Evolutionary conservation across 1,140 invertebrate species (phyloP).

Genomic region (Lanistes nyassanus): DNA sequence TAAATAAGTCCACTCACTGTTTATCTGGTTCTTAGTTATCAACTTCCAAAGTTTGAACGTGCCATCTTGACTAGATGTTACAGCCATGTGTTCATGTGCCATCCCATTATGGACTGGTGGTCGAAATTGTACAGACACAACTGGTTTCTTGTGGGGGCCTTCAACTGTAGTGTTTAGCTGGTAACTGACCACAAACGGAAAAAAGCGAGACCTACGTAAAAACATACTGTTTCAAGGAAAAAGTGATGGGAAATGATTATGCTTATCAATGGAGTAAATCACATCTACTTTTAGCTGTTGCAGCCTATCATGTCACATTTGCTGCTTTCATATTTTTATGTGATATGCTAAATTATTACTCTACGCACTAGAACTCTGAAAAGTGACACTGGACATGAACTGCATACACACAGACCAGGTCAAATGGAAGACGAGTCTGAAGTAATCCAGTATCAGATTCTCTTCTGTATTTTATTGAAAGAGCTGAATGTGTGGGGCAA

Average conservation of each 20-base stretch:
- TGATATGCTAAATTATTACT: too few species aligned
- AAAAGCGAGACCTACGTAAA: too few species aligned
- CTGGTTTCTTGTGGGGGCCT: constrained; percentile 75
- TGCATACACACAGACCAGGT: neutral
- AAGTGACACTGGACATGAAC: neutral
- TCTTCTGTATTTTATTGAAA: neutral
- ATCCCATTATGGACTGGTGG: constrained; percentile 55
- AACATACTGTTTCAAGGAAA: too few species aligned
- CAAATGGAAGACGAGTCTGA: too few species aligned
- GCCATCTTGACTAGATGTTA: constrained; percentile 77
- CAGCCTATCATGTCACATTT: too few species aligned
- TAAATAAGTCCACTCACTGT: constrained; percentile 51
- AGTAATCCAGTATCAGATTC: neutral
- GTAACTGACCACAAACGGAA: too few species aligned
- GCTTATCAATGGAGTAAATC: too few species aligned
- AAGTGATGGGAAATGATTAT: too few species aligned
- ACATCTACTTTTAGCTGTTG: neutral
- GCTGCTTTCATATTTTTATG: too few species aligned
- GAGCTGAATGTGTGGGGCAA: too few species aligned
- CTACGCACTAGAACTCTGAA: too few species aligned
- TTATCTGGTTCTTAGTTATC: constrained; percentile 65
- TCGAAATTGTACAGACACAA: constrained; percentile 75
- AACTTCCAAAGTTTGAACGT: constrained; percentile 81
- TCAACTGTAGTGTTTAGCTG: constrained; percentile 79
- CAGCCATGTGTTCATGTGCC: constrained; percentile 63